Percentiles rank a stretch among this genome's conserved stretches.
phyloP scores from a whole-genome alignment of 2,113 vertebrate genomes.

The Chloebia gouldiae region DNA sequence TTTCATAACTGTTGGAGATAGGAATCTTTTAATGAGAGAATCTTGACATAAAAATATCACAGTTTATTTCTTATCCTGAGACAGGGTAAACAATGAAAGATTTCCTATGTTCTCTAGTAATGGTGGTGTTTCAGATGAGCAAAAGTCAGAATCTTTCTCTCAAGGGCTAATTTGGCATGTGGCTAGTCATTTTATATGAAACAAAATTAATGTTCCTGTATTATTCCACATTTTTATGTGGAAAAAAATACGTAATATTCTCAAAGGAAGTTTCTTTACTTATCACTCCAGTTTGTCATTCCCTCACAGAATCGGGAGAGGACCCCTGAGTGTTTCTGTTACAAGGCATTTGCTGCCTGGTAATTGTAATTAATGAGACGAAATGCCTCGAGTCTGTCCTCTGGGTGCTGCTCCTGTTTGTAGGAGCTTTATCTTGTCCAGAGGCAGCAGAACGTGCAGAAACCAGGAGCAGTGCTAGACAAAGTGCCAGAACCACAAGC shows the following conservation, averaged over 20 bases:
- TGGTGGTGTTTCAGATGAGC: neutral
- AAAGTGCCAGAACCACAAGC: neutral
- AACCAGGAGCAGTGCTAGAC: neutral
- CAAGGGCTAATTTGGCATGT: neutral
- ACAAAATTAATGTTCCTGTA: neutral
- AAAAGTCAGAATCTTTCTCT: neutral
- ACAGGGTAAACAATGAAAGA: neutral
- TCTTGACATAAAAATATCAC: constrained; percentile 28
- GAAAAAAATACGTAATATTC: neutral
- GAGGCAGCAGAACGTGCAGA: neutral
- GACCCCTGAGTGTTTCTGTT: neutral
- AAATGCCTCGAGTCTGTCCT: neutral
- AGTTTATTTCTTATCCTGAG: neutral
- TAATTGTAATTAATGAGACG: neutral
- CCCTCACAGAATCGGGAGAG: neutral
- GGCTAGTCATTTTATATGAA: neutral
- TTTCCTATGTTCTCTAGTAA: neutral
- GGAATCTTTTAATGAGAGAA: neutral
- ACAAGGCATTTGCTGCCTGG: neutral
- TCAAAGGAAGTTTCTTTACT: neutral
- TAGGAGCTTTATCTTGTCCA: neutral
- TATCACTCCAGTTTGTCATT: neutral
- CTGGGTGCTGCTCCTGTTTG: neutral
- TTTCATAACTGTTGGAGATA: constrained; percentile 9
- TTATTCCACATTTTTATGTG: neutral